Base-by-base conservation (phyloP, 2,113 vertebrate species). In the Triplophysa tibetana region DNA sequence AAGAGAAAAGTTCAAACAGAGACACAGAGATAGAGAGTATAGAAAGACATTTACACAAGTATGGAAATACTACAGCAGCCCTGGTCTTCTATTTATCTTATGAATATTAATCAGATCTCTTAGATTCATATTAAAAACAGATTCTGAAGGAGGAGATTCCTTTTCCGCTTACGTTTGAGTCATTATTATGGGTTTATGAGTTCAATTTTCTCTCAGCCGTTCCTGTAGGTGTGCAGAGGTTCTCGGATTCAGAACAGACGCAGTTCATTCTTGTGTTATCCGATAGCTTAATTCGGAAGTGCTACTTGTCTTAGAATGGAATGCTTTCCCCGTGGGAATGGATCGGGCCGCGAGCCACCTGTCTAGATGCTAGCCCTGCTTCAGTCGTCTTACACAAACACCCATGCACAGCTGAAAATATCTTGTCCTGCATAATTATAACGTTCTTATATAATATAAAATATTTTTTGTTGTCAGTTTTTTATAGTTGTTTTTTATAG, bases 1-100 rank as follows among this genome's bases (percentile, higher is more conserved):
- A 82, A 83, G 81, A 70, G 70, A 79, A 76, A 75, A 41, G 79
- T 69, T 52, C 82, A 81, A 69, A 77, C 24, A 65, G 33, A 76
- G 17, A 85, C 4, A 33, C 26, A 29, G 26, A 4, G 29, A 29
- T 1, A 38, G 7, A 38, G 8, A 43, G 70, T 45, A 82, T 67
- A n/a, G 33, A 81, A 83, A 78, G 4, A 81, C 79, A 74, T 45
- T 11, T 45, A 11, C 43, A 45, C 43, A 9, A 5, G 2, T 45
- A 45, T 9, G 43, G 43, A 45, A 45, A 45, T 45, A 45, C 43
- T 10, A 45, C 43, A 43, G 43, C 33, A 38, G 33, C 33, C 7
- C 33, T 38, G 6, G 33, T 38, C 33, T 38, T 38, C 33, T 38
- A 38, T 38, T 38, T 38, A 5, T 7, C 33, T 38, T 5, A 38